Percentiles rank a stretch among this genome's conserved stretches.
These are phyloP conservation scores for Murina feae DNA, from an alignment of 2,113 vertebrate species.

Conservation along the genomic window DNA sequence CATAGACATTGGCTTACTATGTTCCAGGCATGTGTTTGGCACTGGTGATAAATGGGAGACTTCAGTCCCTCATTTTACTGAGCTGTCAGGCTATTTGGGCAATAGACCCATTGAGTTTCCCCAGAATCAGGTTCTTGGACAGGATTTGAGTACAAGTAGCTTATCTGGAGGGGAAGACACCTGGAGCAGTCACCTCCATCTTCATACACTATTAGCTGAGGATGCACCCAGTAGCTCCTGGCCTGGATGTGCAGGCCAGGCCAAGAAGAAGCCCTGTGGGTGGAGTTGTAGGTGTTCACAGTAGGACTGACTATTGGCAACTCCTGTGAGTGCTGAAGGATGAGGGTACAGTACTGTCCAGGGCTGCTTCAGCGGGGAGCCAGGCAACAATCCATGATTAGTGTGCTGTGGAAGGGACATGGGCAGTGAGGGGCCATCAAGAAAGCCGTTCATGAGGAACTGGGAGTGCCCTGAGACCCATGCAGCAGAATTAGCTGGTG, in stretches of 20 bases:
- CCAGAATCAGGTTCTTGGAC: neutral
- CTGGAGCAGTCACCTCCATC: neutral
- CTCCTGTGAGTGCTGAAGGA: neutral
- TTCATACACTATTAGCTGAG: neutral
- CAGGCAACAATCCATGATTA: neutral
- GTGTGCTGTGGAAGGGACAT: neutral
- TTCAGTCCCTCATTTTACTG: neutral
- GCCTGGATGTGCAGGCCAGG: accelerated
- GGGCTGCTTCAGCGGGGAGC: neutral
- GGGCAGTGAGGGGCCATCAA: neutral
- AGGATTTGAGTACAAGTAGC: neutral
- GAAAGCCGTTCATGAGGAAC: neutral
- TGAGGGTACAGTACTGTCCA: neutral
- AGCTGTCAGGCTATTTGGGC: neutral
- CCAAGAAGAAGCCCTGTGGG: neutral
- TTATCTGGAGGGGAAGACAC: neutral
- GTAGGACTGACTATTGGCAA: neutral
- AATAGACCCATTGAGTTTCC: neutral
- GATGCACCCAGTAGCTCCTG: neutral
- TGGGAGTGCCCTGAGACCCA: neutral
- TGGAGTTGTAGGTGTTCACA: neutral
- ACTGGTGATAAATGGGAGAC: neutral
- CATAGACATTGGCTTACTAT: neutral
- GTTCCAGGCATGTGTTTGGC: neutral
- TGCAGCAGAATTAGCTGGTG: neutral